Evolutionary conservation across 2,113 vertebrate genomes (phyloP).

Genomic region (Malurus melanocephalus): DNA sequence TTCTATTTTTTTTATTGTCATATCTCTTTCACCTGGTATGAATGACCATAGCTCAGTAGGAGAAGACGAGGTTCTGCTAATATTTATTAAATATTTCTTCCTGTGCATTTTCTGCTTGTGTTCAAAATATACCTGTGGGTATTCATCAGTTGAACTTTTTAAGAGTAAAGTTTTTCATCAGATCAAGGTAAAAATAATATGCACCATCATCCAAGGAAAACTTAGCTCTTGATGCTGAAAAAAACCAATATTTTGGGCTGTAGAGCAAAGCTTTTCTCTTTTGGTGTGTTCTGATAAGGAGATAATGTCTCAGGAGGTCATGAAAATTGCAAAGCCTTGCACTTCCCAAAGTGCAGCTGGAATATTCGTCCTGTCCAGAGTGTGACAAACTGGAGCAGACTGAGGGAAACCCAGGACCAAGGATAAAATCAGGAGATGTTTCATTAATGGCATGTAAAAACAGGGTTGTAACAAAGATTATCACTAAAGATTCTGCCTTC

Average conservation of each 20-base stretch:
- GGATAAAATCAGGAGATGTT: background rate
- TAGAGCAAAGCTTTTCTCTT: background rate
- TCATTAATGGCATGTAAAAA: background rate
- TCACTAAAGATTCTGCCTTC: background rate
- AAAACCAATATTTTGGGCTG: background rate
- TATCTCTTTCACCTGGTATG: background rate
- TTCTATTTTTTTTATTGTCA: background rate
- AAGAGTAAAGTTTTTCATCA: background rate
- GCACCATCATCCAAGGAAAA: background rate
- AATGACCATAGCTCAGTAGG: background rate
- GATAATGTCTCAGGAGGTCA: background rate
- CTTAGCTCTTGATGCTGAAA: background rate
- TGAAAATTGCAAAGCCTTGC: background rate
- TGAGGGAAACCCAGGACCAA: background rate
- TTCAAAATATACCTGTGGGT: background rate
- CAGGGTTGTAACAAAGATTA: background rate
- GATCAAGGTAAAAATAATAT: too few species aligned
- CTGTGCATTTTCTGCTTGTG: background rate
- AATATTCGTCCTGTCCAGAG: background rate
- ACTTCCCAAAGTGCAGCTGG: background rate
- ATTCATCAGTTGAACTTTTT: background rate
- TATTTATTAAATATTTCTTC: background rate
- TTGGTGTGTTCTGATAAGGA: background rate
- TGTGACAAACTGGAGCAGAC: background rate
- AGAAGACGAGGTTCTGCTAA: background rate